Evolutionary conservation across 2,797 vertebrate species (phyloP), one percentile per base, ranked within the genome.

Genomic region (Gobionotothen gibberifrons): DNA sequence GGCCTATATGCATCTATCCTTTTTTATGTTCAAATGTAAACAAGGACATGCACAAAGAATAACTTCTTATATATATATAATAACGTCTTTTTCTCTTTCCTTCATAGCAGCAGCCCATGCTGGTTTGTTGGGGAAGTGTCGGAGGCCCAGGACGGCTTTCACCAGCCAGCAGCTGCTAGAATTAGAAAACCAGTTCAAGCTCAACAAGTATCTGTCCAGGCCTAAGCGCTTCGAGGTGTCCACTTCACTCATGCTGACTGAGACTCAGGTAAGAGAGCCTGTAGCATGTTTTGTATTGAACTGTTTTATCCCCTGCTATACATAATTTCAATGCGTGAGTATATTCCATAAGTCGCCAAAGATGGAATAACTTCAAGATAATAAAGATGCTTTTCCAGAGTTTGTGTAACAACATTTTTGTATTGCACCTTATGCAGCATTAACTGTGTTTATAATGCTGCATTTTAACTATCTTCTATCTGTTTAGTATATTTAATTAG

Each of bases 211-310:
- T 69, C 92, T 98, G 71, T 98, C 97, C 36, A 89, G 97, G 62
- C 97, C 97, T 9, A 97, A 97, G 86, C 96, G 97, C 66, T 98
- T 97, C 4, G 97, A 98, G 85, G 97, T 98, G 91, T 95, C 97
- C 82, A 98, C 97, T 0, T 95, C 96, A 0, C 93, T 98, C 74
- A 96, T 97, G 97, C 92, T 98, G 60, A 98, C 97, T 0, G 97
- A 98, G 85, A 98, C 97, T 0, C 97, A 93, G 89, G 92, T 85
- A 55, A 72, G 72, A 12, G 2, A 48, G 10, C 17, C 40, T 62
- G 11, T 1, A 9, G 16, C 16, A 46, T 26, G 17, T 42, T 3
- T 22, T 52, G 15, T 43, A 19, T 39, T 54, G 5, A 32, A 15
- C 26, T 54, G 4, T 36, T 26, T 10, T 13, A 43, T 39, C 48